These are phyloP conservation scores for Genyomyrus donnyi DNA, from an alignment of 2,113 vertebrate genomes.

Conservation along the genomic window DNA sequence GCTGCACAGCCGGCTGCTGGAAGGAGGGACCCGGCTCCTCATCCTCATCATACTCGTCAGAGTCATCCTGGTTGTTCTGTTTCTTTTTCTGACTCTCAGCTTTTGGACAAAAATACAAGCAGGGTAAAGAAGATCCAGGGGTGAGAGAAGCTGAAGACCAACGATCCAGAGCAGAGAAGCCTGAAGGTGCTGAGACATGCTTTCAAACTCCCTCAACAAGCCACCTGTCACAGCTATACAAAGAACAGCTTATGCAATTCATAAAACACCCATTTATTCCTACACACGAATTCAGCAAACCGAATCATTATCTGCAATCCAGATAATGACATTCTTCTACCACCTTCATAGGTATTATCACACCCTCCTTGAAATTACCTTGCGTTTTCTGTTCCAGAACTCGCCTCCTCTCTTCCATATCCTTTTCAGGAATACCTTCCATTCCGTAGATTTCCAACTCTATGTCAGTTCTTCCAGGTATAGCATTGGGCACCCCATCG, in stretches of 20 bases:
- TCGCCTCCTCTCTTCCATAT: conserved; percentile 90
- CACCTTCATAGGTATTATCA: background rate
- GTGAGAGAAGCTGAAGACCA: background rate
- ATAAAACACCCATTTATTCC: background rate
- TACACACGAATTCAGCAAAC: background rate
- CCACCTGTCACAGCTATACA: background rate
- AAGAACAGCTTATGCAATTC: background rate
- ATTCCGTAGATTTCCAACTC: conserved; percentile 98
- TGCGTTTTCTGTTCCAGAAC: conserved; percentile 95
- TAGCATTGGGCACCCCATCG: conserved; percentile 95
- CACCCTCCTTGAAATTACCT: conserved; percentile 57
- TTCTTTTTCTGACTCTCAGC: conserved; percentile 92
- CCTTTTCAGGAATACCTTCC: conserved; percentile 98
- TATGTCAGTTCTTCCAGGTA: conserved; percentile 93
- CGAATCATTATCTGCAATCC: background rate
- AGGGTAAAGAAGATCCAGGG: background rate
- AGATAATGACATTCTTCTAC: background rate
- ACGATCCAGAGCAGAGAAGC: background rate
- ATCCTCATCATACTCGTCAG: conserved; percentile 83
- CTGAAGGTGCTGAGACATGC: background rate
- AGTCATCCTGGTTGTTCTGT: conserved; percentile 80
- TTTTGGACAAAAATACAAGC: conserved; percentile 21
- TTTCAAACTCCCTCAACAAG: background rate
- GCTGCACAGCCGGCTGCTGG: conserved; percentile 74
- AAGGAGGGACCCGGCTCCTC: conserved; percentile 85